Base-by-base conservation (phyloP, 2,888 invertebrate species). In the Mesorhabditis spiculigera region DNA sequence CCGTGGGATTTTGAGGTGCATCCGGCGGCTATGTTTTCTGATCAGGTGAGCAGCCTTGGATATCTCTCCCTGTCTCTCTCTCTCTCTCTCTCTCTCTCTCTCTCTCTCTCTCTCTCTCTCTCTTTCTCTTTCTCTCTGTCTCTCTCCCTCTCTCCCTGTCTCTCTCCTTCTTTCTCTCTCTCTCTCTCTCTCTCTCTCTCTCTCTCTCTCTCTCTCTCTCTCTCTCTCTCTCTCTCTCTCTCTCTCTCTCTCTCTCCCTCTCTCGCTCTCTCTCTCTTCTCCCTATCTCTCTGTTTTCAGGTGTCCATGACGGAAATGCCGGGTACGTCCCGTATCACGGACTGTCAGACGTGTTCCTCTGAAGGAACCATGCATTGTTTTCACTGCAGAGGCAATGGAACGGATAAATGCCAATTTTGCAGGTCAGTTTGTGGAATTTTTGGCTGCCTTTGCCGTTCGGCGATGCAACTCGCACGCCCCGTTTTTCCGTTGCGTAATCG, bases 1-100 rank as follows among this genome's bases (percentile, higher is more conserved):
- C 84, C 84, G 4, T 84, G 84, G 84, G 84, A 84, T 72, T 84
- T 82, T 68, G 82, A 84, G 66, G 81, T 84, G 1, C 68, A 80
- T 64, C 84, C 84, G 43, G 74, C 71, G 65, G 73, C 76, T 58
- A 71, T 80, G 65, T 84, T 84, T 73, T 74, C 77, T 28, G 83
- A 80, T 66, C 82, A 82, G 77, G 84, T 84, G 65, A 50, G 67
- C 45, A 58, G 10, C 13, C 50, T 64, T 16, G 61, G 63, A 44
- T 58, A 45, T 28, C 28, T 28, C 28, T 28, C 3, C 28, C 28
- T 28, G 28, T 28, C 28, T 28, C 28, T 28, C 28, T 28, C 28
- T 28, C 28, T 1, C 28, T 28, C 28, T 28, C 28, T 28, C 28
- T 28, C 28, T 28, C 28, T 28, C 28, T 28, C 28, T 28, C 1